Evolutionary conservation across 2,113 vertebrate genomes (phyloP).

Genomic region (Coracopsis vasa): DNA sequence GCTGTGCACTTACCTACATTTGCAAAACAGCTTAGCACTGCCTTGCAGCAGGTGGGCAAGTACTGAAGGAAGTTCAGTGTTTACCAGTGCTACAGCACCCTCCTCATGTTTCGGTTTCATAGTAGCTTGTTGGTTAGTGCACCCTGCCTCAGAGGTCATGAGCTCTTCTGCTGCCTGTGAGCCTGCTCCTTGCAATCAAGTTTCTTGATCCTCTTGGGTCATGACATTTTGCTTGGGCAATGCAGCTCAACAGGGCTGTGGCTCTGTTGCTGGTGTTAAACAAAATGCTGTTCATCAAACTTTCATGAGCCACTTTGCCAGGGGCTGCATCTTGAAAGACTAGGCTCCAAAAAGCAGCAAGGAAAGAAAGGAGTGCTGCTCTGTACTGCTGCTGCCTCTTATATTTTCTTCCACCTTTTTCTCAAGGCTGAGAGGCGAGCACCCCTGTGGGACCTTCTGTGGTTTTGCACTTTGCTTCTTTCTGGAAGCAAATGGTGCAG

Average conservation of each 20-base stretch:
- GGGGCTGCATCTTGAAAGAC: conserved; percentile 20
- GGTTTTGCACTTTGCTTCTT: neutral
- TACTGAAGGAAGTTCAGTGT: neutral
- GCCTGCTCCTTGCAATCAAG: neutral
- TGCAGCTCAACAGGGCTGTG: neutral
- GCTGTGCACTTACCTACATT: neutral
- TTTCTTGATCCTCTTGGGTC: neutral
- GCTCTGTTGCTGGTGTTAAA: conserved; percentile 34
- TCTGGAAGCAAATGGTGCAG: neutral
- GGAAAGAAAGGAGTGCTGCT: neutral
- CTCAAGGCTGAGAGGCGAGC: neutral
- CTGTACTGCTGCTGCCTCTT: fast-evolving
- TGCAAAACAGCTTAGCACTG: neutral
- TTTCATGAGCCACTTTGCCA: conserved; percentile 41
- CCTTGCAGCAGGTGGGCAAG: neutral
- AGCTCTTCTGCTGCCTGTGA: neutral
- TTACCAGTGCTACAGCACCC: neutral
- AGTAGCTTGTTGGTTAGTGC: neutral
- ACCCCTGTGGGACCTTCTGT: neutral
- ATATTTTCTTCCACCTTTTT: neutral
- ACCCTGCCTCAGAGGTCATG: neutral
- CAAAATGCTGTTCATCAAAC: conserved; percentile 57
- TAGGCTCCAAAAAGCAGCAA: neutral
- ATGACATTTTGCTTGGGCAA: conserved; percentile 39
- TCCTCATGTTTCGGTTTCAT: neutral